Conservation (phyloP, 2,888 invertebrate genomes). For the Dolichomitus sp. region DNA sequence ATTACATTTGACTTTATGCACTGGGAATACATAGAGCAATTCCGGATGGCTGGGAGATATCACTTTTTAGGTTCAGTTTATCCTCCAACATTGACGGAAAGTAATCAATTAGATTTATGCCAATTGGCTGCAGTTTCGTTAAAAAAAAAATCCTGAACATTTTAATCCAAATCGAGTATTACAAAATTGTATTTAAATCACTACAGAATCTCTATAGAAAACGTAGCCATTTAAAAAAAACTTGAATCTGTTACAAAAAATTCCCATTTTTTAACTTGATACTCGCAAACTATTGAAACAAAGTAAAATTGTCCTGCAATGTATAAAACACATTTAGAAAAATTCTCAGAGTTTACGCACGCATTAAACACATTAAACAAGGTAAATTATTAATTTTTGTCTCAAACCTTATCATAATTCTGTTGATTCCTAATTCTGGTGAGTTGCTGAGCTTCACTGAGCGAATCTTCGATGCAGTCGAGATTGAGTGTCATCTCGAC, state of each 20-base stretch:
- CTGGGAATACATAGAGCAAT: neutral
- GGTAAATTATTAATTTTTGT: neutral
- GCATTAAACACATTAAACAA: neutral
- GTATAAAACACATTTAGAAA: neutral
- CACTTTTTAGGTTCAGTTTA: too few species aligned
- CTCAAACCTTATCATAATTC: conserved; percentile 80
- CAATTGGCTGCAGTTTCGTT: too few species aligned
- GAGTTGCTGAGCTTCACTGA: conserved; percentile 84
- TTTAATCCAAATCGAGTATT: too few species aligned
- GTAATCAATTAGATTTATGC: too few species aligned
- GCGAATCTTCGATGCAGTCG: conserved; percentile 86
- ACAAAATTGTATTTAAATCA: too few species aligned
- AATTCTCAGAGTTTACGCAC: neutral
- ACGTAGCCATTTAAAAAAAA: too few species aligned
- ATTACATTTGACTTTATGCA: neutral
- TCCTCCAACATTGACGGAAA: too few species aligned
- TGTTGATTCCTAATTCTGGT: conserved; percentile 79
- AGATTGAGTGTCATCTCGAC: conserved; percentile 82
- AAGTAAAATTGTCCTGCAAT: neutral
- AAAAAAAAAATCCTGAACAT: too few species aligned
- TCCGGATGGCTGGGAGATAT: too few species aligned
- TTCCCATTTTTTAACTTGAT: too few species aligned
- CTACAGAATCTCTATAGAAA: too few species aligned
- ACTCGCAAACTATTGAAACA: neutral
- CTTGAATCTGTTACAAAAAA: too few species aligned